Conservation (phyloP, 2,888 invertebrate species). For the Chelonus formosanus region DNA sequence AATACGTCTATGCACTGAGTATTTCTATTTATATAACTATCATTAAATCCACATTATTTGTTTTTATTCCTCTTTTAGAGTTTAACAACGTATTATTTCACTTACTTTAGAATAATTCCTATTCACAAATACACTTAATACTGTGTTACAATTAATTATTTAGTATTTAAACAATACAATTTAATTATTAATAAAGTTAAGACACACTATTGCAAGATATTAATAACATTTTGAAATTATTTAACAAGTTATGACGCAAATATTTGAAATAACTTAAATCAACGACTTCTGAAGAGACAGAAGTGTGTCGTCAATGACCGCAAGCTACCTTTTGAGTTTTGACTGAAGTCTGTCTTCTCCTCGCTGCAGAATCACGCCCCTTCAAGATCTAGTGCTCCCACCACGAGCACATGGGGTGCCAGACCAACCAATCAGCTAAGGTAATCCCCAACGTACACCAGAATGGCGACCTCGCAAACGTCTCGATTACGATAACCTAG, state of each 20-base stretch:
- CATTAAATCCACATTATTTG: not conserved
- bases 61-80: not conserved
- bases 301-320: too few relatives aligned
- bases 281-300: too few relatives aligned
- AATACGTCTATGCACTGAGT: not conserved
- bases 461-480: not conserved
- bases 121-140: not conserved
- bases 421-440: not conserved
- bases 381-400: not conserved
- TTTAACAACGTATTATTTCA: not conserved
- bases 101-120: not conserved
- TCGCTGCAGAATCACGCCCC: not conserved
- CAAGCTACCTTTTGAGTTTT: too few relatives aligned
- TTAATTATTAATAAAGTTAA: too few relatives aligned
- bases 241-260: too few relatives aligned
- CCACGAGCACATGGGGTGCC: not conserved
- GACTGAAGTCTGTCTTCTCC: too few relatives aligned
- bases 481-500: not conserved
- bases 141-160: too few relatives aligned
- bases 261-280: too few relatives aligned
- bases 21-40: not conserved
- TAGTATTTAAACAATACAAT: too few relatives aligned
- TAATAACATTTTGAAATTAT: too few relatives aligned
- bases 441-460: not conserved
- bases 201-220: too few relatives aligned